These are phyloP conservation scores for Aramus guarauna DNA, from an alignment of 2,113 vertebrate species.

Conservation along the genomic window DNA sequence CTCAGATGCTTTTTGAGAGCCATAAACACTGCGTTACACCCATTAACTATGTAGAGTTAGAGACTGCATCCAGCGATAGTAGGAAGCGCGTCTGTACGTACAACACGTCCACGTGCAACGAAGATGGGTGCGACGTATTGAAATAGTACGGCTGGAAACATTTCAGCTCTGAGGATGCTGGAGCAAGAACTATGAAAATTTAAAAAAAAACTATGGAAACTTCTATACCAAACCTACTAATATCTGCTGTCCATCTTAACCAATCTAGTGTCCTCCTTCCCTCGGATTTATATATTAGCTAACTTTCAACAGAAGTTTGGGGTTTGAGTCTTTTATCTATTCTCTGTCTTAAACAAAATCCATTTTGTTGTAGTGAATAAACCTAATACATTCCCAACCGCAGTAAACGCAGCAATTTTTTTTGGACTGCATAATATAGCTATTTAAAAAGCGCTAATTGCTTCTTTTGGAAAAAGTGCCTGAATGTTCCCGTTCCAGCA, in stretches of 20 bases:
- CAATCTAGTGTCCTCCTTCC: neutral
- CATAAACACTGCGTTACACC: neutral
- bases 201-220: neutral
- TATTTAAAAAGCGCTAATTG: conserved; percentile 27
- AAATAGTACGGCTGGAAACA: neutral
- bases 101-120: neutral
- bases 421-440: neutral
- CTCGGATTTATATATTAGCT: rapidly evolving
- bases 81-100: rapidly evolving
- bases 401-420: neutral
- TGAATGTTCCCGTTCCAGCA: neutral
- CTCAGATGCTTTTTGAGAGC: neutral
- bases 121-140: neutral
- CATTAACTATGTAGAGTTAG: rapidly evolving
- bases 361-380: neutral
- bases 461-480: conserved; percentile 9
- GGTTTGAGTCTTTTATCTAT: neutral
- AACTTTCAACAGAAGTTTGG: neutral
- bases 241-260: neutral
- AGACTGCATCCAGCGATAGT: rapidly evolving
- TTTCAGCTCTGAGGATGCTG: neutral
- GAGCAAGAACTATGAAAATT: neutral
- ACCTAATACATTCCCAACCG: neutral
- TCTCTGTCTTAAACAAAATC: neutral
- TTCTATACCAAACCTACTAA: neutral